phyloP scores from a whole-genome alignment of 1,140 invertebrate genomes.

The Drosophila quadrilineata region DNA sequence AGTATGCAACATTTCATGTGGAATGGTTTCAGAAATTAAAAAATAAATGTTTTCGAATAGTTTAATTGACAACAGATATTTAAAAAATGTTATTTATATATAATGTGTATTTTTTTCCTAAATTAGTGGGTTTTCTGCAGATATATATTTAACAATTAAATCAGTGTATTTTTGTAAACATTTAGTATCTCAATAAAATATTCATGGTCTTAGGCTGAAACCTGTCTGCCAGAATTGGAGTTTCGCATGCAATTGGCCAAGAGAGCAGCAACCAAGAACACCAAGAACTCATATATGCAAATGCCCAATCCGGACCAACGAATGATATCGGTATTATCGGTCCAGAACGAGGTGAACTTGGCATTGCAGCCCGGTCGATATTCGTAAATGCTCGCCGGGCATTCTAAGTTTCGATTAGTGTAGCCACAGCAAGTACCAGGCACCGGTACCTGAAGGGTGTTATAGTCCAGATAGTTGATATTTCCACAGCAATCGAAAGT shows the following conservation, averaged over 20 bases:
- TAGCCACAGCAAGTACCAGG: conserved; percentile 81
- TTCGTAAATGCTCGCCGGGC: conserved; percentile 52
- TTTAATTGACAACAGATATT: no score
- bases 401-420: conserved; percentile 57
- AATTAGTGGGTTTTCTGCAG: no score
- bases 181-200: no score
- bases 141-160: not conserved
- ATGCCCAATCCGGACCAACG: conserved; percentile 64
- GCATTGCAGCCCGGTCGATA: conserved; percentile 45
- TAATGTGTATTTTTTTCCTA: no score
- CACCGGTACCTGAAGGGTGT: not conserved
- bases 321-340: conserved; percentile 54
- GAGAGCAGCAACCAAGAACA: conserved; percentile 52
- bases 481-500: conserved; percentile 85
- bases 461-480: conserved; percentile 80
- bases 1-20: no score
- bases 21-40: no score
- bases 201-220: no score
- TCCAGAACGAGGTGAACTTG: conserved; percentile 57
- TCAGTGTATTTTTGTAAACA: no score
- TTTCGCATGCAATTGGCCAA: conserved; percentile 56
- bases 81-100: no score
- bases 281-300: conserved; percentile 59
- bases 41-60: no score
- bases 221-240: conserved; percentile 14